Conservation (phyloP, 2,113 vertebrate species). For the Onychostoma macrolepis region DNA sequence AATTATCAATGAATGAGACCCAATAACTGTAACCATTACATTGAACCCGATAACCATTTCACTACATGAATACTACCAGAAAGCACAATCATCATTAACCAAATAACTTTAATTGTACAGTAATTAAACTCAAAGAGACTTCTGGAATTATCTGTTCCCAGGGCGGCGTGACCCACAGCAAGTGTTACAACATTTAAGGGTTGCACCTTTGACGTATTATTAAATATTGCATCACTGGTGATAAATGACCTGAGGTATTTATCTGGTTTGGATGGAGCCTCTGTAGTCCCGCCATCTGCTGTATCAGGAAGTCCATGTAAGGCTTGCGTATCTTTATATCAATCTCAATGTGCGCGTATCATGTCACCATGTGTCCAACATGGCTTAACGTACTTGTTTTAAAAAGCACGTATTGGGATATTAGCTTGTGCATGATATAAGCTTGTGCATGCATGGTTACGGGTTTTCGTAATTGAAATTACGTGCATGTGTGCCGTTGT, state of each 20-base stretch:
- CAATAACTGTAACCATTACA: neutral
- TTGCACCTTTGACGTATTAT: neutral
- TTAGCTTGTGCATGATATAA: neutral
- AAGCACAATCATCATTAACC: neutral
- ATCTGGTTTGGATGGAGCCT: neutral
- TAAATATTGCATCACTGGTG: conserved; percentile 5
- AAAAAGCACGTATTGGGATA: conserved; percentile 11
- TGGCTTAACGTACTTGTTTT: neutral
- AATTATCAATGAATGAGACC: neutral
- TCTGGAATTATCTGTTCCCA: neutral
- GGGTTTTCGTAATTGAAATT: conserved; percentile 36
- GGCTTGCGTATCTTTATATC: neutral
- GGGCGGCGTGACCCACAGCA: neutral
- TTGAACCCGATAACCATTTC: neutral
- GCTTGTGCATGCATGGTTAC: neutral
- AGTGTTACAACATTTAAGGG: neutral
- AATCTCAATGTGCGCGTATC: neutral
- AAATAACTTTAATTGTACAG: neutral
- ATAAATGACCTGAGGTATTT: neutral
- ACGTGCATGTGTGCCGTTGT: conserved; percentile 19
- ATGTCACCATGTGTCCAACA: conserved; percentile 15
- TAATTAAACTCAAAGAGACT: neutral
- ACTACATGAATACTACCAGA: neutral
- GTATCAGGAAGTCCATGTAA: conserved; percentile 8
- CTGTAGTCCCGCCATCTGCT: neutral